Evolutionary conservation across 2,113 vertebrate genomes (phyloP).

Genomic region (Elachura formosa): DNA sequence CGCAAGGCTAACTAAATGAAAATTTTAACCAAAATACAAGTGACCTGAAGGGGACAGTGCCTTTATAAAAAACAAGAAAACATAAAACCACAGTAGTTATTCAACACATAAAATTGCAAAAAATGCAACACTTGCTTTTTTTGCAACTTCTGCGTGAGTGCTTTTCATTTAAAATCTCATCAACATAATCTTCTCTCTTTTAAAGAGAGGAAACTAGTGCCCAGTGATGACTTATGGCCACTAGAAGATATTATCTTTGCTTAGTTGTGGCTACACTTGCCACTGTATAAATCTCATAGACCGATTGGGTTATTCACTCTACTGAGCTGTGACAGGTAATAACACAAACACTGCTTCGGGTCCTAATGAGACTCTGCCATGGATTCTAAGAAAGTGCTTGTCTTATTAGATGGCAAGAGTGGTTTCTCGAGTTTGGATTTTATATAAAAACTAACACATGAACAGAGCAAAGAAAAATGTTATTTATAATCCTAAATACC

Average conservation of each 20-base stretch:
- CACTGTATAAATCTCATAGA: background rate
- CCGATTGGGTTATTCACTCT: background rate
- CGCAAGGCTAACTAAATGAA: background rate
- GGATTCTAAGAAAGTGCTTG: background rate
- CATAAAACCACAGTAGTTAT: background rate
- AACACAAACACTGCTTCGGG: background rate
- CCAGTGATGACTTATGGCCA: background rate
- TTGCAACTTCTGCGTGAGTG: background rate
- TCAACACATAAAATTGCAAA: background rate
- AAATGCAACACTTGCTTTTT: background rate
- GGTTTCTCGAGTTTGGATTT: background rate
- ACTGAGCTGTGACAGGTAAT: background rate
- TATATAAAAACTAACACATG: background rate
- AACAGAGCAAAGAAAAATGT: slow-evolving; percentile 64
- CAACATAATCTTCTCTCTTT: background rate
- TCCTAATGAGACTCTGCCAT: background rate
- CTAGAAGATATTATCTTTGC: background rate
- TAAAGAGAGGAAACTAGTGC: background rate
- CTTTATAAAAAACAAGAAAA: background rate
- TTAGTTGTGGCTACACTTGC: background rate
- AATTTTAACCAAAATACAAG: background rate
- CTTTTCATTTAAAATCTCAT: background rate
- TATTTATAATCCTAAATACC: slow-evolving; percentile 73
- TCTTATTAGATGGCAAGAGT: background rate
- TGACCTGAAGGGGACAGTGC: background rate